Evolutionary conservation across 2,888 invertebrate genomes (phyloP).

Genomic region (Philopedon plagiatum): DNA sequence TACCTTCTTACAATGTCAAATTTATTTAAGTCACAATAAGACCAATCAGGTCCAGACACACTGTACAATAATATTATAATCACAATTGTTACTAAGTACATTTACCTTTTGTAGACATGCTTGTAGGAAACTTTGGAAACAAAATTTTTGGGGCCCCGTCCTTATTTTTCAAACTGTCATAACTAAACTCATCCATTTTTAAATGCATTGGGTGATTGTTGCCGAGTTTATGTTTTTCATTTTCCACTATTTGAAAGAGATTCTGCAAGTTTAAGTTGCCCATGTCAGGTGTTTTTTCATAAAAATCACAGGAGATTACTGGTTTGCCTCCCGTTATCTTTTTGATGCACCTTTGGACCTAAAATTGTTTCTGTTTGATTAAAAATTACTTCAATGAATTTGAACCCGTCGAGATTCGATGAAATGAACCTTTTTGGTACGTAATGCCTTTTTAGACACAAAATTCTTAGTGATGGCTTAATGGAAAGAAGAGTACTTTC

Average conservation of each 20-base stretch:
- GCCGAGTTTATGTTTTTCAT: constrained; percentile 70
- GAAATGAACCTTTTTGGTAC: no score
- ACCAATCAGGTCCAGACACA: no score
- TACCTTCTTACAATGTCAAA: no score
- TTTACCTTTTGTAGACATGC: constrained; percentile 69
- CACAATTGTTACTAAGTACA: not conserved
- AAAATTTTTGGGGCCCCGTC: constrained; percentile 55
- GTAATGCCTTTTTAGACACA: no score
- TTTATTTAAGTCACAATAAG: no score
- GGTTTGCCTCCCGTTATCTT: constrained; percentile 64
- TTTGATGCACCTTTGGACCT: constrained; percentile 67
- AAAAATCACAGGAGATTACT: constrained; percentile 66
- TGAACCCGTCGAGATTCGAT: no score
- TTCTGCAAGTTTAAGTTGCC: constrained; percentile 69
- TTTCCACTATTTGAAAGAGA: constrained; percentile 70
- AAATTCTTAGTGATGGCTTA: no score
- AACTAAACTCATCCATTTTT: constrained; percentile 5
- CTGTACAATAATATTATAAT: not conserved
- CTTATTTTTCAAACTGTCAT: not conserved
- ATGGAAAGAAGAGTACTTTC: no score
- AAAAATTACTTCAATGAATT: no score
- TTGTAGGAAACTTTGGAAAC: constrained; percentile 69
- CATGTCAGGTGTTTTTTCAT: constrained; percentile 67
- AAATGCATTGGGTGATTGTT: constrained; percentile 45
- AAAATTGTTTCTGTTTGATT: not conserved